phyloP scores from a whole-genome alignment of 2,113 vertebrate genomes.

The Myotis davidii region DNA sequence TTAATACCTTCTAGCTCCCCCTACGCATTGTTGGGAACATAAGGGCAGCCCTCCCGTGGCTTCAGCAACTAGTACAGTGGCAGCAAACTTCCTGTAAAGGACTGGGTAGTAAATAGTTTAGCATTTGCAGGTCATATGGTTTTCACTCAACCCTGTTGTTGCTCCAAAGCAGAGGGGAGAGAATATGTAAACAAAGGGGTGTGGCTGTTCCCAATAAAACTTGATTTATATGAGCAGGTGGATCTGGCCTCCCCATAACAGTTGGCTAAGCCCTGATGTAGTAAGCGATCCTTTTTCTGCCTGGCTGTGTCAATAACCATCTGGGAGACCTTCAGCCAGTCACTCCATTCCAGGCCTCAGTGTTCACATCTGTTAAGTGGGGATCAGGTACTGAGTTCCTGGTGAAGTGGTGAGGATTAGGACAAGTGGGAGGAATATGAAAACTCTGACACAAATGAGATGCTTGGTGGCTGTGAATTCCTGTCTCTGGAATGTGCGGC shows the following conservation, averaged over 20 bases:
- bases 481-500: not conserved
- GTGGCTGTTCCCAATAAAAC: not conserved
- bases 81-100: not conserved
- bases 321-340: not conserved
- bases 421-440: accelerated
- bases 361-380: not conserved
- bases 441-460: not conserved
- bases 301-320: not conserved
- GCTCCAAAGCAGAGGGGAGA: not conserved
- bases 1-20: not conserved
- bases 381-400: not conserved
- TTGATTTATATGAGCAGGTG: not conserved
- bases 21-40: not conserved
- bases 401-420: accelerated
- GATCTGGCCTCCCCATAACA: not conserved
- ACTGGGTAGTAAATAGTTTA: not conserved
- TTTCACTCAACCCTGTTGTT: not conserved
- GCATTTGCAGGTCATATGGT: not conserved
- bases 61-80: not conserved
- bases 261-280: not conserved
- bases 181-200: not conserved
- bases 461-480: not conserved
- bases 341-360: not conserved
- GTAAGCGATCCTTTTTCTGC: not conserved
- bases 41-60: no score